These are phyloP conservation scores for Reticulitermes lucifugus DNA, from an alignment of 2,888 invertebrate species.

Conservation along the genomic window DNA sequence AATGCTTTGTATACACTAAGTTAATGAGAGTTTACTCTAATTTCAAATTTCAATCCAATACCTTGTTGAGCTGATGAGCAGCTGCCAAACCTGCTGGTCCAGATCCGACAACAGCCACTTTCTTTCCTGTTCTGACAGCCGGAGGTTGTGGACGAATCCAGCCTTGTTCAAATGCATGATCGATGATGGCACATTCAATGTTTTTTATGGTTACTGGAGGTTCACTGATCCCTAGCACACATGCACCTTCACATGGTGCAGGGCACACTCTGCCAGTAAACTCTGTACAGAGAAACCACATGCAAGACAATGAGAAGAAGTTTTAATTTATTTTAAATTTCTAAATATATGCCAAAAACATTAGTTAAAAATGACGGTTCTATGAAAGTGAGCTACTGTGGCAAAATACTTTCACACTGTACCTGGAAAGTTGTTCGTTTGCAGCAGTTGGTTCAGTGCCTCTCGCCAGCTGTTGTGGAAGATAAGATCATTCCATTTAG, in stretches of 20 bases:
- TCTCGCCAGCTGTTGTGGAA: constrained; percentile 95
- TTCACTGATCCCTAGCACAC: constrained; percentile 95
- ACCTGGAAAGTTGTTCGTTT: constrained; percentile 99
- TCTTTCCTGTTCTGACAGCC: constrained; percentile 78
- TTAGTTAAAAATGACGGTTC: neutral
- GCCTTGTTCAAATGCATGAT: constrained; percentile 96
- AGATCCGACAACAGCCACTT: constrained; percentile 91
- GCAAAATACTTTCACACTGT: constrained; percentile 38
- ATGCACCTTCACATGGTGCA: constrained; percentile 98
- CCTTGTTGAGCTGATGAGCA: constrained; percentile 95
- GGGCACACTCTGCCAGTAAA: constrained; percentile 95
- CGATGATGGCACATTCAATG: constrained; percentile 98
- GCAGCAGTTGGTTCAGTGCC: constrained; percentile 90
- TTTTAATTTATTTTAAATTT: neutral
- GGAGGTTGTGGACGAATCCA: constrained; percentile 92
- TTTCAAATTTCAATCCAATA: constrained; percentile 48
- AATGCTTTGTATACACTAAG: too few species aligned
- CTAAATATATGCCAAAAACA: neutral
- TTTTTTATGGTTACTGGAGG: constrained; percentile 99
- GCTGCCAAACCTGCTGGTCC: constrained; percentile 96
- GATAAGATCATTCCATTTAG: constrained; percentile 99
- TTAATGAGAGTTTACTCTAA: too few species aligned
- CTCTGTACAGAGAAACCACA: constrained; percentile 65
- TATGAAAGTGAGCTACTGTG: neutral
- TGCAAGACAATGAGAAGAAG: neutral